Base-by-base conservation (phyloP, 2,888 invertebrate species). In the Trichogramma dendrolimi region DNA sequence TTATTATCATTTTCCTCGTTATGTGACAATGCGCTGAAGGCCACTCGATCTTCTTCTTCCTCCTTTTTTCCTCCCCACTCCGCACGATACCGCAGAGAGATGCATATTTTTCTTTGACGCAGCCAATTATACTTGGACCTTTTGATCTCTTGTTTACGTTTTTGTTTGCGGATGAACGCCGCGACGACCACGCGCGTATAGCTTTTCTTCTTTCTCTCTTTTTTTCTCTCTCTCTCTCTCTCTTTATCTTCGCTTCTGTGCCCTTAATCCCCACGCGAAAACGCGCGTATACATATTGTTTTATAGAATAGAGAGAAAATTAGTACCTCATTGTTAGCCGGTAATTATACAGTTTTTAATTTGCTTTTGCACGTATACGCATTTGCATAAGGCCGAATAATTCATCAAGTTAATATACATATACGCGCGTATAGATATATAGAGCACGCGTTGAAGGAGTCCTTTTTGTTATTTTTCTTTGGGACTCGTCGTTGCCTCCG, bases 401-500 rank as follows among this genome's bases (percentile, higher is more conserved):
- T 27, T 27, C 27, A 27, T 27, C 27, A 27, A 27, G 27, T 27
- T 27, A 27, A 27, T 27, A 46, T 46, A 46, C 46, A 46, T 46
- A 46, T n/a, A 46, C n/a, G 46, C n/a, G 46, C n/a, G n/a, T 46
- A 46, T 46, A 46, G n/a, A 46, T 46, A 46, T 46, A 46, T 46
- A 46, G n/a, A 46, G n/a, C 46, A n/a, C n/a, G 46, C n/a, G 8
- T 2, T 0, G n/a, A 10, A 46, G n/a, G n/a, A 46, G n/a, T 46
- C 46, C 46, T 10, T 10, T 10, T 46, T 46, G 8, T 46, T 46
- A 2, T n/a, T 46, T 46, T 46, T 46, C n/a, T 3, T 46, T n/a
- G n/a, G 8, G 46, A 10, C 8, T 10, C n/a, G n/a, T 46, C n/a
- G 8, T 46, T 46, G 27, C 27, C 27, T 2, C 27, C 27, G 27